Conservation (phyloP, 2,888 invertebrate species). For the Polyploca ridens region DNA sequence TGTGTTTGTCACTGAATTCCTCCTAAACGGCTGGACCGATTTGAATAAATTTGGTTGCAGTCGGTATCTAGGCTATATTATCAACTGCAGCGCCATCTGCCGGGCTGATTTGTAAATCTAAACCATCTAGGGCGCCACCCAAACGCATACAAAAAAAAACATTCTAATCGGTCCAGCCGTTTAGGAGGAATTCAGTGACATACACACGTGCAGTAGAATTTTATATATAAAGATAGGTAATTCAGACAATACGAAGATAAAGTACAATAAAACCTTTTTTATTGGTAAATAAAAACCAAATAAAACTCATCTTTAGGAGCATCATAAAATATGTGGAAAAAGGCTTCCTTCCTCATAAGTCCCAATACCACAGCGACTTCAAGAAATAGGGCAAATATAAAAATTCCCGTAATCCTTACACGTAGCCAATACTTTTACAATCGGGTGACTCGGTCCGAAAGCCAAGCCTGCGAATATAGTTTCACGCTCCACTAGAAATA, state of each 20-base stretch:
- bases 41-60: too few relatives aligned
- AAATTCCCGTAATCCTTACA: constrained; percentile 7
- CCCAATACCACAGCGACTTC: constrained; percentile 16
- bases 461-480: neutral
- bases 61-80: too few relatives aligned
- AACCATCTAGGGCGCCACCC: too few relatives aligned
- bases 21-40: too few relatives aligned
- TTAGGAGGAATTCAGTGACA: too few relatives aligned
- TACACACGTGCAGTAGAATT: too few relatives aligned
- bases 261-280: neutral
- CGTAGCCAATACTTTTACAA: constrained; percentile 8
- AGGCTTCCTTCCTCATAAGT: neutral
- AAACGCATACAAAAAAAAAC: too few relatives aligned
- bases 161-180: too few relatives aligned
- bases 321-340: neutral
- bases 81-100: too few relatives aligned
- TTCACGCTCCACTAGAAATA: neutral
- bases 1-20: too few relatives aligned
- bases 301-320: neutral
- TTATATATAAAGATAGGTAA: too few relatives aligned
- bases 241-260: neutral
- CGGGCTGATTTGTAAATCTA: too few relatives aligned
- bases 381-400: constrained; percentile 4
- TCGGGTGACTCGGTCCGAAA: neutral
- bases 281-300: neutral